Evolutionary conservation across 2,888 invertebrate species (phyloP), one percentile per base, ranked within the genome.

Genomic region (Tipula vernalis): DNA sequence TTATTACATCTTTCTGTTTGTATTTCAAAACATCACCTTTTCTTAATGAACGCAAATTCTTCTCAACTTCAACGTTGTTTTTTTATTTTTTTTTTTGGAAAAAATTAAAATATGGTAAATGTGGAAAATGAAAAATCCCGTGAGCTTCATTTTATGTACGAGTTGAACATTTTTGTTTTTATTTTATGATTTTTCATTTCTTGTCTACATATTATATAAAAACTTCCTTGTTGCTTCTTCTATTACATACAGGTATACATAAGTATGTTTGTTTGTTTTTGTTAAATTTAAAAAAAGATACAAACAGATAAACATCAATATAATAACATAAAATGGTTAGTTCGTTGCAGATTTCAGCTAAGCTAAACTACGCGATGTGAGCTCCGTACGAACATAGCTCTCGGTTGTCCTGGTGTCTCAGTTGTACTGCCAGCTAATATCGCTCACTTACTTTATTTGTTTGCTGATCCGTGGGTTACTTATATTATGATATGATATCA

Each of bases 51-150:
- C 71, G 71, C 18, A 71, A 71, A 71, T 71, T 28, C 71, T 71
- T 71, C 71, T 18, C 28, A 28, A 71, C 71, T 71, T 71, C 71
- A 71, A 8, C 12, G 10, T 28, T 28, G 71, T 71, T 18, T 71
- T 18, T 71, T 71, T 71, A 71, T 71, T 28, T 71, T 71, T 51
- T 51, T 51, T 51, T 51, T 71, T 71, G 18, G 71, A 71, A 71
- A 71, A 71, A 71, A 71, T 71, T 71, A 71, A 71, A 71, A 71
- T 71, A n/a, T n/a, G n/a, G n/a, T n/a, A 71, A 71, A 71, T 71
- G 71, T 71, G 71, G 28, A 71, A 71, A 51, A 51, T n/a, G 51
- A 51, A 51, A 47, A 71, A 71, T 71, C 71, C 71, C 71, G 71
- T 71, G 71, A 71, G 71, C 71, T 71, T 28, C 28, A 28, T 28